These are phyloP conservation scores for Caenorhabditis afra DNA, from an alignment of 2,888 invertebrate genomes.

Conservation along the genomic window DNA sequence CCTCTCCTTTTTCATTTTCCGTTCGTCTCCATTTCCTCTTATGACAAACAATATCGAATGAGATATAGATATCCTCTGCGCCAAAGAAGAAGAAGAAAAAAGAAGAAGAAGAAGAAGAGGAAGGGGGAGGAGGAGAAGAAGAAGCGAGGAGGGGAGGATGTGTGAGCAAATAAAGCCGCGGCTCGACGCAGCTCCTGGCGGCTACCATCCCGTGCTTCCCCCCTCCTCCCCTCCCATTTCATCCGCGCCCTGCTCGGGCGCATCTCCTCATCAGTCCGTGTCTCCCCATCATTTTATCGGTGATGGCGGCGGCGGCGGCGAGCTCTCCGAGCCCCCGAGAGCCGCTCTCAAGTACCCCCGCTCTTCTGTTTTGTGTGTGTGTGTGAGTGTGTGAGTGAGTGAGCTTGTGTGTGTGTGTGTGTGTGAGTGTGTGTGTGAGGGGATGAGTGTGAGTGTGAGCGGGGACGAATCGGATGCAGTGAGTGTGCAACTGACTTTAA, in stretches of 20 bases:
- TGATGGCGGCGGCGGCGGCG: constrained; percentile 36
- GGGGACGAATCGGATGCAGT: constrained; percentile 43
- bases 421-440: constrained; percentile 30
- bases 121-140: constrained; percentile 11
- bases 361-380: constrained; percentile 46
- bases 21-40: background rate
- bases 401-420: constrained; percentile 29
- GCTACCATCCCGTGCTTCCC: constrained; percentile 12
- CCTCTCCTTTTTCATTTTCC: background rate
- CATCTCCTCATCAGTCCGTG: background rate
- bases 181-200: constrained; percentile 8
- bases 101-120: constrained; percentile 2
- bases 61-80: constrained; percentile 25
- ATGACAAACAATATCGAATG: constrained; percentile 39
- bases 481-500: constrained; percentile 63
- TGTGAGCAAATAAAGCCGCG: constrained; percentile 52
- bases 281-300: constrained; percentile 33
- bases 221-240: background rate
- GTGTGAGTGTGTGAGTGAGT: constrained; percentile 19
- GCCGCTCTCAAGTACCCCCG: constrained; percentile 50
- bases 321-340: constrained; percentile 1
- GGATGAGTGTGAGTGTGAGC: constrained; percentile 27
- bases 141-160: constrained; percentile 1
- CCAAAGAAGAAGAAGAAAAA: constrained; percentile 1
- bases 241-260: background rate